phyloP scores from a whole-genome alignment of 2,113 vertebrate species.

The Sphaerodactylus townsendi region DNA sequence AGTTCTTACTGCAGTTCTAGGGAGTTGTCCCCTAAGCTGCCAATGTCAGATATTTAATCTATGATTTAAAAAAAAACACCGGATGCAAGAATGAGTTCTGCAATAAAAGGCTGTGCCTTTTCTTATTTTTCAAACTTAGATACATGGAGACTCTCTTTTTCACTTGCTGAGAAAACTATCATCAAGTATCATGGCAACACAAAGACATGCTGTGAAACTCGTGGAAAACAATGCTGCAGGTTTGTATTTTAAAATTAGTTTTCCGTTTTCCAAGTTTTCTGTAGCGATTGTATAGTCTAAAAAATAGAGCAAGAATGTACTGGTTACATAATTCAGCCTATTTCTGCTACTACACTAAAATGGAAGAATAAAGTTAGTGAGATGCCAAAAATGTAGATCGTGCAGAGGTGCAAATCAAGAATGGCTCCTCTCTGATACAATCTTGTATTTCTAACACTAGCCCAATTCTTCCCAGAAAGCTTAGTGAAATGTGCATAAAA shows the following conservation, averaged over 20 bases:
- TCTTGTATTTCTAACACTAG: background rate
- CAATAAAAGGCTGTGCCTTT: background rate
- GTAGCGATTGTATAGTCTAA: background rate
- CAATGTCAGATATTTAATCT: too few species aligned
- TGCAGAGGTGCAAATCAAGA: background rate
- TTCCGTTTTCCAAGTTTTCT: background rate
- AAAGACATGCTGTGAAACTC: conserved; percentile 83
- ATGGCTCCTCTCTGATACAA: background rate
- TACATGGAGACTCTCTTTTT: conserved; percentile 87
- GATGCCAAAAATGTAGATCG: background rate
- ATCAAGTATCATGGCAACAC: conserved; percentile 74
- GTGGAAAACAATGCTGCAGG: conserved; percentile 81
- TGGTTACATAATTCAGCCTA: background rate
- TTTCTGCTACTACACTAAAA: too few species aligned
- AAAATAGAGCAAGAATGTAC: background rate
- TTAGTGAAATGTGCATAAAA: background rate
- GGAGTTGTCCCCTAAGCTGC: too few species aligned
- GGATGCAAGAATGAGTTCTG: background rate
- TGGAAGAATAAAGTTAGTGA: background rate
- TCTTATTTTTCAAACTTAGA: conserved; percentile 59
- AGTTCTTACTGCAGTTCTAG: too few species aligned
- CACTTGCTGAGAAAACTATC: conserved; percentile 82
- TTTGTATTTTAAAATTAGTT: conserved; percentile 38
- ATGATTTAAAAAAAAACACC: background rate
- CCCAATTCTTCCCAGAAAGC: background rate